Percentiles rank a stretch among this genome's conserved stretches.
phyloP scores from a whole-genome alignment of 1,140 invertebrate genomes.

The Coenobita brevimanus region DNA sequence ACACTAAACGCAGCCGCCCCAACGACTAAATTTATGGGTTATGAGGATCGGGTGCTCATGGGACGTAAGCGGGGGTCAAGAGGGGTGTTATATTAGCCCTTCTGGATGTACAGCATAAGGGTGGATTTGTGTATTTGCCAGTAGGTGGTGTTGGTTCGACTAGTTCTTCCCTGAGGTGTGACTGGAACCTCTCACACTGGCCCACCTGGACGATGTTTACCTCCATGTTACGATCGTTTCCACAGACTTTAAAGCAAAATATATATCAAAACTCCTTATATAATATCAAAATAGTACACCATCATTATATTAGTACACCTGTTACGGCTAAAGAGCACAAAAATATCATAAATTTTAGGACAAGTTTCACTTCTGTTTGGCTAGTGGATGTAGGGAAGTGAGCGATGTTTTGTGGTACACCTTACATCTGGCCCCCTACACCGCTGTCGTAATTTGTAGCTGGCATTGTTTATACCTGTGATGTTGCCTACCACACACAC shows the following conservation, averaged over 20 bases:
- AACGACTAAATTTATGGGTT: conserved; percentile 39
- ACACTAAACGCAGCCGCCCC: neutral
- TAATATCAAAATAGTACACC: too few species aligned
- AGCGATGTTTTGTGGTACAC: neutral
- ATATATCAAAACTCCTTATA: too few species aligned
- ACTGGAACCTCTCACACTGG: neutral
- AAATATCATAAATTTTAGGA: too few species aligned
- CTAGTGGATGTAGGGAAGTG: neutral
- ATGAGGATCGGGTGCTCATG: neutral
- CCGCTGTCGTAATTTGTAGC: conserved; percentile 28
- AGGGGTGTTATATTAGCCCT: neutral
- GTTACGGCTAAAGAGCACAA: too few species aligned
- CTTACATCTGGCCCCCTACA: neutral
- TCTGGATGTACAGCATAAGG: neutral
- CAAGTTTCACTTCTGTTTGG: neutral
- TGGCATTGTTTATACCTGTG: conserved; percentile 30
- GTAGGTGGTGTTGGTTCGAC: neutral
- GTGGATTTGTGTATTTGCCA: neutral
- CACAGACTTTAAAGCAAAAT: too few species aligned
- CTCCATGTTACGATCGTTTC: neutral
- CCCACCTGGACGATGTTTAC: neutral
- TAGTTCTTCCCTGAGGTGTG: neutral
- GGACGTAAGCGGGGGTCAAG: neutral
- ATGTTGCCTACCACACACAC: neutral
- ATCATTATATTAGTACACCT: too few species aligned